Evolutionary conservation across 2,888 invertebrate genomes (phyloP), one percentile per base, ranked within the genome.

Genomic region (Drosophila aldrichi): DNA sequence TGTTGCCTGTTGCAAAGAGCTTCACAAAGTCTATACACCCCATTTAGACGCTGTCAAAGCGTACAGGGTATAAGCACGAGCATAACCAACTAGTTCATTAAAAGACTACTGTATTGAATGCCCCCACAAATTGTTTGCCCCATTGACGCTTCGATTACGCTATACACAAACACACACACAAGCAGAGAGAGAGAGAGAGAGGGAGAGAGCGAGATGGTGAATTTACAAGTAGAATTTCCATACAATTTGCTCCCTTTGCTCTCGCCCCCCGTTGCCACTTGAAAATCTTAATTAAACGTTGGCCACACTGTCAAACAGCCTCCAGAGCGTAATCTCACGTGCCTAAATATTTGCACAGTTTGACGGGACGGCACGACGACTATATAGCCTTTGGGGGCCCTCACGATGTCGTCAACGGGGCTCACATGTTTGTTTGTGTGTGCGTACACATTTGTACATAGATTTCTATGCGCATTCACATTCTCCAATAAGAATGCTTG

Each of bases 301-400:
- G 58, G 52, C 69, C 60, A 64, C 56, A 58, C 58, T 46, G 48
- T 59, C 62, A 36, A 40, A 56, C 65, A 73, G 63, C 68, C 78
- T 70, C 44, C 68, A 52, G 62, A 60, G 60, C 52, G 66, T 61
- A 67, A 58, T 46, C 79, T 84, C 77, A 84, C 82, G 77, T 82
- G 85, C 76, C 63, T 72, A 66, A 2, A 44, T 72, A 70, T 84
- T 87, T 84, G 70, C 76, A 74, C 81, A 84, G 81, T 78, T 77
- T 81, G 83, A 66, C 54, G 63, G 41, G 46, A n/a, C 34, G 55
- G 54, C 46, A 22, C 46, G 32, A 49, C 55, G 12, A 40, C 57
- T 65, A 55, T 65, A 38, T 49, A 41, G 32, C 22, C 61, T 65
- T 59, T 38, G 22, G 49, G 70, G 57, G 70, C 73, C 61, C 56